Conservation (phyloP, 2,888 invertebrate species). For the Synergus itoensis region DNA sequence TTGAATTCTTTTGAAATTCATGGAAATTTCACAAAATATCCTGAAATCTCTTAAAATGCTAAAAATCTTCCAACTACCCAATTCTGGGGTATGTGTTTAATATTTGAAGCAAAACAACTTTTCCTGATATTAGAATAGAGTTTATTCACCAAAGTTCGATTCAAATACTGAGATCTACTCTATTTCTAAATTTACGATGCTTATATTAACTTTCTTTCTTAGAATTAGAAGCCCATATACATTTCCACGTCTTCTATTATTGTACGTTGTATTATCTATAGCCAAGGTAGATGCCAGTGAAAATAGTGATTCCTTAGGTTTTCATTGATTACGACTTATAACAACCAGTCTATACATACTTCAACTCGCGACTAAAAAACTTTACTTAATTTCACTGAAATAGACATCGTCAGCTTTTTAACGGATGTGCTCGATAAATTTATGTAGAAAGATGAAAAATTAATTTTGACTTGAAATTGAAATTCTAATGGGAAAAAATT, state of each 20-base stretch:
- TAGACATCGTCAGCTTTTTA: neutral
- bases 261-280: conserved; percentile 3
- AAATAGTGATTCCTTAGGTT: conserved; percentile 17
- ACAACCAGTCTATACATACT: conserved; percentile 5
- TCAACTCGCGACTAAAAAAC: neutral
- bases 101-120: neutral
- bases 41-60: no score
- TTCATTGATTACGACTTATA: conserved; percentile 18
- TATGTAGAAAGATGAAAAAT: neutral
- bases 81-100: no score
- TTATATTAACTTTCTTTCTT: neutral
- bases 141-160: neutral
- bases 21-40: no score
- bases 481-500: neutral
- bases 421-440: neutral
- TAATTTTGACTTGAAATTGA: neutral
- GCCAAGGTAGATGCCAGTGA: conserved; percentile 21
- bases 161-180: neutral
- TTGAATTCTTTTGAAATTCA: no score
- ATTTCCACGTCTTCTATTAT: conserved; percentile 12
- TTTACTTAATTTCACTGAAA: conserved; percentile 12
- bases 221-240: conserved; percentile 4
- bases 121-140: neutral
- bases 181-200: neutral
- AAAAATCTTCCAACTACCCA: no score